These are phyloP conservation scores for Glyptemys insculpta DNA, from an alignment of 2,797 vertebrate genomes.

Conservation along the genomic window DNA sequence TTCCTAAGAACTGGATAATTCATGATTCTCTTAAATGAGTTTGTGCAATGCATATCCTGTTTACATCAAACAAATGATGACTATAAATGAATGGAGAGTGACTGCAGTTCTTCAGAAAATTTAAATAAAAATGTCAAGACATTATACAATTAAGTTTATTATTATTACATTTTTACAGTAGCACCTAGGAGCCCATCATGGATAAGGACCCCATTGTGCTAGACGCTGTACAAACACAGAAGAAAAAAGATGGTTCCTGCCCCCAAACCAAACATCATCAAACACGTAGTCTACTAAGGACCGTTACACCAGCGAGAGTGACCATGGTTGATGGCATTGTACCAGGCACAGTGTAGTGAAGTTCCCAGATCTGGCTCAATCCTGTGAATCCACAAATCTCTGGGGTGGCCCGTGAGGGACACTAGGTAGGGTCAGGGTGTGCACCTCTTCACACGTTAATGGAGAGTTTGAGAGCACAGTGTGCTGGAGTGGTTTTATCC, in stretches of 20 bases:
- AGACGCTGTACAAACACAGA: background rate
- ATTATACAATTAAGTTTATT: background rate
- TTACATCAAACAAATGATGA: background rate
- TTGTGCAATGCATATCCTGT: background rate
- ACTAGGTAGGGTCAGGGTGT: background rate
- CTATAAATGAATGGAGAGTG: slow-evolving; percentile 2
- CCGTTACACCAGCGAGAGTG: background rate
- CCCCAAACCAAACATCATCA: background rate
- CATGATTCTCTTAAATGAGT: background rate
- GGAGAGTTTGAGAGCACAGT: background rate
- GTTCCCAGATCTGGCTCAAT: background rate
- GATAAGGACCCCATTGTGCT: background rate
- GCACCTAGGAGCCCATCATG: background rate
- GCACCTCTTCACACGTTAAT: background rate
- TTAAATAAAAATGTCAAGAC: background rate
- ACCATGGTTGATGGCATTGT: background rate
- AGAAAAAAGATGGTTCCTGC: background rate
- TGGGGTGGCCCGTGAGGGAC: background rate
- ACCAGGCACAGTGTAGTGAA: background rate
- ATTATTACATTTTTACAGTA: background rate
- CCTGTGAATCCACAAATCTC: background rate
- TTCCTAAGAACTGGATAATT: slow-evolving; percentile 3
- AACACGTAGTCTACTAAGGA: background rate
- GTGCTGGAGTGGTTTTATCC: background rate
- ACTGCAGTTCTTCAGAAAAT: background rate